These are phyloP conservation scores for Microvelia longipes DNA, from an alignment of 1,140 invertebrate genomes.

Conservation along the genomic window DNA sequence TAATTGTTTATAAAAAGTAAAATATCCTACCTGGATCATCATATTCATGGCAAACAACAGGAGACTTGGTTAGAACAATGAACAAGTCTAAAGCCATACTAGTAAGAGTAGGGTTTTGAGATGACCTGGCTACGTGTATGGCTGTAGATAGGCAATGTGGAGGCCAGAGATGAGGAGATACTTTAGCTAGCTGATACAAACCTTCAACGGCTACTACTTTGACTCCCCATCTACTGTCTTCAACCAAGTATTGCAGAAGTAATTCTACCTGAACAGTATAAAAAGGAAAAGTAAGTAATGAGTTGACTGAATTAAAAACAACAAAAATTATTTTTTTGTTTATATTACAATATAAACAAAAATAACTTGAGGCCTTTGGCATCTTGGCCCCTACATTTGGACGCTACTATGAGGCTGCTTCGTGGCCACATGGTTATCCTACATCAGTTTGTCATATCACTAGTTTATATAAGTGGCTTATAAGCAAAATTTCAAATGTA, in stretches of 20 bases:
- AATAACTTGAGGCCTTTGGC: too few relatives aligned
- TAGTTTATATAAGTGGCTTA: too few relatives aligned
- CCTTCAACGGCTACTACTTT: slow-evolving; percentile 58
- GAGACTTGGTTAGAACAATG: slow-evolving; percentile 37
- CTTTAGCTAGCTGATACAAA: slow-evolving; percentile 54
- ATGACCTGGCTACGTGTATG: slow-evolving; percentile 35
- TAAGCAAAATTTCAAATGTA: too few relatives aligned
- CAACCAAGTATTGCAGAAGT: slow-evolving; percentile 38
- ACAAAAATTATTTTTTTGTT: not conserved
- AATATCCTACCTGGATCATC: slow-evolving; percentile 27
- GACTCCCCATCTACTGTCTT: slow-evolving; percentile 50
- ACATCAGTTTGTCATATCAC: too few relatives aligned
- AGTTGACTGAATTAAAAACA: too few relatives aligned
- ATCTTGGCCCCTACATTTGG: too few relatives aligned
- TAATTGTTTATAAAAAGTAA: not conserved
- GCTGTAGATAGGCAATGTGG: slow-evolving; percentile 46
- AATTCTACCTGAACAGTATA: slow-evolving; percentile 37
- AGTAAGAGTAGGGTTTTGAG: slow-evolving; percentile 27
- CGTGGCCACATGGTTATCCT: too few relatives aligned
- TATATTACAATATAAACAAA: too few relatives aligned
- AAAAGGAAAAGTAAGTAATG: slow-evolving; percentile 9
- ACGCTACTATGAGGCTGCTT: too few relatives aligned
- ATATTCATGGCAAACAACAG: slow-evolving; percentile 36
- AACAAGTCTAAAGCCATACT: slow-evolving; percentile 33
- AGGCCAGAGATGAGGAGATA: slow-evolving; percentile 69